Base-by-base conservation (phyloP, 2,113 vertebrate species). In the Leptodactylus fuscus region DNA sequence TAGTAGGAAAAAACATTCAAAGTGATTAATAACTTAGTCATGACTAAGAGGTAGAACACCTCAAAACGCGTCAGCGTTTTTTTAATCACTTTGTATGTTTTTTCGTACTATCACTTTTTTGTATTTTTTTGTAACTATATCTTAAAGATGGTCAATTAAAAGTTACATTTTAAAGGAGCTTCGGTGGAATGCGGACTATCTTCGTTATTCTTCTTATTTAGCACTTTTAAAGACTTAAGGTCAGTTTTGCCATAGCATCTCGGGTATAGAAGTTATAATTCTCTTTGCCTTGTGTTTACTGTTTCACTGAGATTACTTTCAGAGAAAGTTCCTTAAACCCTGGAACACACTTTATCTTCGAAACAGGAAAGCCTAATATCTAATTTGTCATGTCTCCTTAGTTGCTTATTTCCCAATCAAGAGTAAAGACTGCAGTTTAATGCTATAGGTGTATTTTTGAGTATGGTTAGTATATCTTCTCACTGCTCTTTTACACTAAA, bases 271-370 rank as follows among this genome's bases (percentile, higher is more conserved):
- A 74, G 49, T n/a, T 70, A n/a, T 55, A 41, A 58, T 73, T 73
- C 49, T 73, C 65, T 82, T 82, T 41, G 29, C 6, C 34, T 20
- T 44, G 10, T 18, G 13, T 24, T 73, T 58, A 24, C 81, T 74
- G 38, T 55, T 73, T 73, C 34, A 75, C 53, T n/a, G 16, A 62
- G 38, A 73, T 83, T 83, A 62, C 46, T 60, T 74, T 75, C 53
- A 20, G 70, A 48, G 70, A 58, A 62, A 44, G 27, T 75, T 83
- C 24, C 36, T 46, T 46, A 75, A 62, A 27, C 71, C 18, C 48
- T 29, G 36, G 53, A 62, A 75, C 70, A 83, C 44, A 75, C 70
- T 83, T 83, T 83, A 83, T 83, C 82, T 75, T 75, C 82, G 29
- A 73, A 83, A 62, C 70, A 83, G 36, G 82, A 10, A 75, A 75